Evolutionary conservation across 1,140 invertebrate genomes (phyloP).

Genomic region (Himalopsyche phryganea): DNA sequence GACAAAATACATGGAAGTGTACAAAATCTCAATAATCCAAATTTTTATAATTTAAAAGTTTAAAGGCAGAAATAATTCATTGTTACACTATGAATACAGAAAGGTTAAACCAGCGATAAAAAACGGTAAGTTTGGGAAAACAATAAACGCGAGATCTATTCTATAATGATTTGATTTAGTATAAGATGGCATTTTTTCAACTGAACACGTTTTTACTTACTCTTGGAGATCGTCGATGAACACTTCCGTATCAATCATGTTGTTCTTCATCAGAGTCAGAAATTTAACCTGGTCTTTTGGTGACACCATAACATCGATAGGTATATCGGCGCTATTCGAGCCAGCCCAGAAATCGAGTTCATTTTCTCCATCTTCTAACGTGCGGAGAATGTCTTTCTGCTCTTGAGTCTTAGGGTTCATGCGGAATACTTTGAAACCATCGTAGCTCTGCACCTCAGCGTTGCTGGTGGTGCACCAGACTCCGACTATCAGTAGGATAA

Average conservation of each 20-base stretch:
- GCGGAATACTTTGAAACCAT: constrained; percentile 28
- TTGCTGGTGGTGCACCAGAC: too few species aligned
- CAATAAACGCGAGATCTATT: too few species aligned
- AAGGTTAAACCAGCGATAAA: too few species aligned
- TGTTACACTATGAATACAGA: too few species aligned
- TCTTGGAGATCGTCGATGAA: constrained; percentile 41
- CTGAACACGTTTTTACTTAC: constrained; percentile 28
- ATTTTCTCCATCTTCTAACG: constrained; percentile 7
- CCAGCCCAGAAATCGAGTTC: constrained; percentile 31
- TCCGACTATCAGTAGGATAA: not conserved
- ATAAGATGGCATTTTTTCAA: too few species aligned
- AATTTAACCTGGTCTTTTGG: constrained; percentile 36
- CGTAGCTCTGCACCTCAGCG: constrained; percentile 34
- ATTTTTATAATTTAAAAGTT: too few species aligned
- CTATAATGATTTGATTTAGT: too few species aligned
- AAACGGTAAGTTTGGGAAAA: too few species aligned
- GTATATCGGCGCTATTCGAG: not conserved
- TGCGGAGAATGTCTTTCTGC: constrained; percentile 33
- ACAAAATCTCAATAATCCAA: too few species aligned
- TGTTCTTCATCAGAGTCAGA: constrained; percentile 22
- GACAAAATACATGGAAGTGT: too few species aligned
- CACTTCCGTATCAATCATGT: constrained; percentile 32
- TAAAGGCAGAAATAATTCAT: too few species aligned
- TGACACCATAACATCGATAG: constrained; percentile 41
- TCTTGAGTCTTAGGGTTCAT: constrained; percentile 19